phyloP scores from a whole-genome alignment of 2,113 vertebrate genomes.

The Pluvianellus socialis region DNA sequence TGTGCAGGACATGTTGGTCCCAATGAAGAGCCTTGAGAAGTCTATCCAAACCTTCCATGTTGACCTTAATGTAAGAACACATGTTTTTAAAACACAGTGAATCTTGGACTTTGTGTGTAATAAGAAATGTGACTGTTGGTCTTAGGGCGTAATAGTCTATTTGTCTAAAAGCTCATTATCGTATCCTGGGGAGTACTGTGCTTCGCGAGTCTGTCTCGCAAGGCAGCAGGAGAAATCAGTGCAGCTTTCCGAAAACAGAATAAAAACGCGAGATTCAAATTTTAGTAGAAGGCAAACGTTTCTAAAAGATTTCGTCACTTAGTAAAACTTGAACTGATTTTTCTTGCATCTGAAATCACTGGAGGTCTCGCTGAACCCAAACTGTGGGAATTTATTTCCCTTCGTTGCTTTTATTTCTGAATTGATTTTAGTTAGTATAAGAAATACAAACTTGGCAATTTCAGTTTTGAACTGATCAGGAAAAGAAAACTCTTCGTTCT shows the following conservation, averaged over 20 bases:
- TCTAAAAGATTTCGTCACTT: not conserved
- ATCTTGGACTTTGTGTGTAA: not conserved
- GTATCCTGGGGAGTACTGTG: not conserved
- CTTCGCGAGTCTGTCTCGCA: not conserved
- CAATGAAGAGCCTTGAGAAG: constrained; percentile 85
- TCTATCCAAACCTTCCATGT: constrained; percentile 87
- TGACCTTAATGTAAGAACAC: constrained; percentile 83
- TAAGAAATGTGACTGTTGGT: not conserved
- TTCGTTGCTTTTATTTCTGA: not conserved
- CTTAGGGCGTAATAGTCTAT: not conserved
- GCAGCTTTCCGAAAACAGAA: not conserved
- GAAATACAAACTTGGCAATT: not conserved
- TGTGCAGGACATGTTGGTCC: constrained; percentile 97
- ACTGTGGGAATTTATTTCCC: not conserved
- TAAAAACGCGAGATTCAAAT: not conserved
- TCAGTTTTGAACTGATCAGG: not conserved
- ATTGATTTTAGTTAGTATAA: not conserved
- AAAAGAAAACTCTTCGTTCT: not conserved
- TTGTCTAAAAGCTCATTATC: not conserved
- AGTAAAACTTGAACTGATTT: not conserved
- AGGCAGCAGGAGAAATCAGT: not conserved
- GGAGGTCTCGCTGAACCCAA: not conserved
- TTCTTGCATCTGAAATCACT: not conserved
- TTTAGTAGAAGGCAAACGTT: not conserved
- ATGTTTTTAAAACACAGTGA: fast-evolving